phyloP scores from a whole-genome alignment of 2,113 vertebrate species.

The Dunckerocampus dactyliophorus region DNA sequence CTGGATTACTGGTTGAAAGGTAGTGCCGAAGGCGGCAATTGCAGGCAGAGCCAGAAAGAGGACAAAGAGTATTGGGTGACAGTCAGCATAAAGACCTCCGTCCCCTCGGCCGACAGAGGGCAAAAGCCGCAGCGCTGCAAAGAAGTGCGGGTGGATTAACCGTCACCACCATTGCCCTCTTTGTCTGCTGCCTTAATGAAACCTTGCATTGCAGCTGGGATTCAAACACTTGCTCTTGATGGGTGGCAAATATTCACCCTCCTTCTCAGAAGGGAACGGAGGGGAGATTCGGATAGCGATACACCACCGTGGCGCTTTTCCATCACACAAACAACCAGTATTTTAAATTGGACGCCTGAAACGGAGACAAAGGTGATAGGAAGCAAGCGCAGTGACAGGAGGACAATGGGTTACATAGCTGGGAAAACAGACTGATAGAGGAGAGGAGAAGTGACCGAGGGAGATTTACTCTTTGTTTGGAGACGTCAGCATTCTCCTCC shows the following conservation, averaged over 20 bases:
- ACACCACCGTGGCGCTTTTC: conserved; percentile 17
- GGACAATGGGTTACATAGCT: no score
- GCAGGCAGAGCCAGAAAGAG: conserved; percentile 9
- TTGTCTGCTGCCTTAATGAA: conserved; percentile 49
- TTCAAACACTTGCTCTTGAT: conserved; percentile 55
- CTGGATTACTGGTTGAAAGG: conserved; percentile 68
- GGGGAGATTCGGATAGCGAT: conserved; percentile 12
- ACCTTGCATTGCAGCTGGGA: conserved; percentile 54
- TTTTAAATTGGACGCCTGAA: conserved; percentile 15
- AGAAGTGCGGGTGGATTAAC: conserved; percentile 41
- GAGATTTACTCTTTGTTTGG: neutral
- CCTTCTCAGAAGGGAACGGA: conserved; percentile 23
- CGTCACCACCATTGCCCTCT: conserved; percentile 51
- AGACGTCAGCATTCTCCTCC: neutral
- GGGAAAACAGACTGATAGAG: no score
- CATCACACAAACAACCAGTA: conserved; percentile 23
- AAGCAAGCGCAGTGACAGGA: no score
- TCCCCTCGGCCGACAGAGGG: conserved; percentile 39
- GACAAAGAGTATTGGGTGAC: conserved; percentile 7
- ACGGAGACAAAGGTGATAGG: no score
- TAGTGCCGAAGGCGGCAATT: conserved; percentile 22
- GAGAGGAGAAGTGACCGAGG: neutral
- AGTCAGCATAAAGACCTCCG: conserved; percentile 39
- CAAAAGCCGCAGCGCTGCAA: conserved; percentile 19
- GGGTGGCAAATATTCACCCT: conserved; percentile 19